Percentiles rank a stretch among this genome's conserved stretches.
Evolutionary conservation across 2,888 invertebrate genomes (phyloP).

Genomic region (Cordylochernes scorpioides): DNA sequence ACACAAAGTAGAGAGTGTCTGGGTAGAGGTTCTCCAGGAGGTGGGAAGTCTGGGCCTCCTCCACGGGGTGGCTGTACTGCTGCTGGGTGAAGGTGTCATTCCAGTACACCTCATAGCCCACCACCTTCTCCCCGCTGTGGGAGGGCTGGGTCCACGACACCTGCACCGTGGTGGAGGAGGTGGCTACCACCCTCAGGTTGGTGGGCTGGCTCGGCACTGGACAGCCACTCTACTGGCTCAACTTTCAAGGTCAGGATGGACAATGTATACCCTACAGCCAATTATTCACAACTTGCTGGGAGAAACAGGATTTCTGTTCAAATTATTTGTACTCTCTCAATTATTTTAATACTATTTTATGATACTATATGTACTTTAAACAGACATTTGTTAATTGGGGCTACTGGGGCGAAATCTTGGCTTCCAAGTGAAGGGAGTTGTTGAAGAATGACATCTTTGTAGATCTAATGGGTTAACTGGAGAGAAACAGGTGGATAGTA

Average conservation of each 20-base stretch:
- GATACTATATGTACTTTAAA: too few species aligned
- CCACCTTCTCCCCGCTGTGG: conserved; percentile 70
- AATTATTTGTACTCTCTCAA: too few species aligned
- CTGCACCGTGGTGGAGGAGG: conserved; percentile 67
- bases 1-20: conserved; percentile 83
- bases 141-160: conserved; percentile 75
- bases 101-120: conserved; percentile 87
- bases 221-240: not conserved
- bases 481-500: too few species aligned
- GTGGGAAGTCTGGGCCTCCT: conserved; percentile 54
- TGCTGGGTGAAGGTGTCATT: conserved; percentile 59
- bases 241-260: not conserved
- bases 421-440: too few species aligned
- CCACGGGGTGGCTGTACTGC: conserved; percentile 38
- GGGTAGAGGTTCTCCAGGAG: conserved; percentile 71
- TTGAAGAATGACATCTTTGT: too few species aligned
- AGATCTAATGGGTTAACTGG: too few species aligned
- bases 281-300: too few species aligned
- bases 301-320: too few species aligned
- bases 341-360: too few species aligned
- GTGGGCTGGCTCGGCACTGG: conserved; percentile 80
- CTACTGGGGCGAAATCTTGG: too few species aligned
- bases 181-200: conserved; percentile 59
- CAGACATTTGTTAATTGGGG: too few species aligned
- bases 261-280: too few species aligned